Conservation (phyloP, 2,113 vertebrate species). For the Pelecanus crispus region DNA sequence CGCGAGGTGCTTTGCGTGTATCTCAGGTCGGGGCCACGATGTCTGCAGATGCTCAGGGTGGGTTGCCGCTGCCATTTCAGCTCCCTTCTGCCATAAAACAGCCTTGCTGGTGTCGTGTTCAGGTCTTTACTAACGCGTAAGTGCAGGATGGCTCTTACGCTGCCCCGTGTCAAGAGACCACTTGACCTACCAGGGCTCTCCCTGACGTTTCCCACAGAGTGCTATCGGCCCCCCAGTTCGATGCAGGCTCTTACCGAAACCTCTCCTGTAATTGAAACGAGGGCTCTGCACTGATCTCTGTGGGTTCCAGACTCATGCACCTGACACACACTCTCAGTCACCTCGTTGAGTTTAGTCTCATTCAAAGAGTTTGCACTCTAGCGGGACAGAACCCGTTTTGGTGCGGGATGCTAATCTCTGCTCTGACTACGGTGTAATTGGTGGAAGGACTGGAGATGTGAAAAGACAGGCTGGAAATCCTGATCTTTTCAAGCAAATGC, state of each 20-base stretch:
- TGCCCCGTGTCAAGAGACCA: neutral
- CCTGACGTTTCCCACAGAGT: neutral
- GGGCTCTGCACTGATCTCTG: neutral
- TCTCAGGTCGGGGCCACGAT: accelerated
- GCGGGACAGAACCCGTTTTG: neutral
- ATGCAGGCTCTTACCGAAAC: neutral
- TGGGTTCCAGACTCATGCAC: accelerated
- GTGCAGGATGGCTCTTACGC: accelerated
- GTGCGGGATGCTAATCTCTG: neutral
- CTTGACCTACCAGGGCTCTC: neutral
- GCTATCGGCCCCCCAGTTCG: neutral
- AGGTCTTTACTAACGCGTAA: neutral
- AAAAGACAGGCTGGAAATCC: neutral
- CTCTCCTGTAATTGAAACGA: neutral
- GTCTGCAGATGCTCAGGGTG: accelerated
- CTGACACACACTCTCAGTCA: accelerated
- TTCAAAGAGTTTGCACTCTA: neutral
- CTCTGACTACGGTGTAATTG: neutral
- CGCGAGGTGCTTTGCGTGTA: accelerated
- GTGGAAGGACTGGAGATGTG: neutral
- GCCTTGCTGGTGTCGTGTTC: accelerated
- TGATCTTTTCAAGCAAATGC: neutral
- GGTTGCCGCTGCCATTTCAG: neutral
- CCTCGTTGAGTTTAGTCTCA: neutral
- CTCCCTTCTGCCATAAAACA: neutral